These are phyloP conservation scores for Basileuterus tristriatus DNA, from an alignment of 2,797 vertebrate genomes.

Conservation along the genomic window DNA sequence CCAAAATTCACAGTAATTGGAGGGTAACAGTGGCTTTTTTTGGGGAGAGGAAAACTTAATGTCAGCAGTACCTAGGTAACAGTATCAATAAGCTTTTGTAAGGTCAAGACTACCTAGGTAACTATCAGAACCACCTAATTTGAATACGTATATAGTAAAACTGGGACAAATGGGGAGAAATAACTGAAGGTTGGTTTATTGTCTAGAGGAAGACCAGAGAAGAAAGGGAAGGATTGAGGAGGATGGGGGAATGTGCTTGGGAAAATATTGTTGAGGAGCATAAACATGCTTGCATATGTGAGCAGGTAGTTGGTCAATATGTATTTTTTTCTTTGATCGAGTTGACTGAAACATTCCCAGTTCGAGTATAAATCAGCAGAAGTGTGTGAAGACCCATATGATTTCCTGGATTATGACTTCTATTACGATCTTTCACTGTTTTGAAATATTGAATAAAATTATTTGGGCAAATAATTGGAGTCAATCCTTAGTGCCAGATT, in stretches of 20 bases:
- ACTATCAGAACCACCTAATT: neutral
- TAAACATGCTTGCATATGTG: neutral
- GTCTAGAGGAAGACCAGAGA: neutral
- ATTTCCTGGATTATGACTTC: neutral
- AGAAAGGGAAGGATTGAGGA: neutral
- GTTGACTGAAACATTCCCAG: neutral
- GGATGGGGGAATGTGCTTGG: accelerated
- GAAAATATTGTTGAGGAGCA: neutral
- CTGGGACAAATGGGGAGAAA: neutral
- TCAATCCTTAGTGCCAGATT: neutral
- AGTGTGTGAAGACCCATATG: neutral
- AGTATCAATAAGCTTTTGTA: neutral
- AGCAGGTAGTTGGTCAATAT: neutral
- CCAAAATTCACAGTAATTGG: neutral
- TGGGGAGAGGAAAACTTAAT: neutral
- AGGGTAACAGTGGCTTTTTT: neutral
- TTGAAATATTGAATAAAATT: neutral
- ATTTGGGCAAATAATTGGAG: neutral
- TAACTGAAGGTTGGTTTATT: neutral
- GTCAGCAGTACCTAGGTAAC: neutral
- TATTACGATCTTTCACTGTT: neutral
- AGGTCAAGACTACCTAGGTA: neutral
- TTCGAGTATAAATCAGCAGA: neutral
- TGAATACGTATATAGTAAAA: neutral
- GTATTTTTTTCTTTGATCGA: neutral